A percentile compares a stretch with the other conserved stretches of the same genome.
phyloP scores from a whole-genome alignment of 2,113 vertebrate species.

The Odontophorus gujanensis region DNA sequence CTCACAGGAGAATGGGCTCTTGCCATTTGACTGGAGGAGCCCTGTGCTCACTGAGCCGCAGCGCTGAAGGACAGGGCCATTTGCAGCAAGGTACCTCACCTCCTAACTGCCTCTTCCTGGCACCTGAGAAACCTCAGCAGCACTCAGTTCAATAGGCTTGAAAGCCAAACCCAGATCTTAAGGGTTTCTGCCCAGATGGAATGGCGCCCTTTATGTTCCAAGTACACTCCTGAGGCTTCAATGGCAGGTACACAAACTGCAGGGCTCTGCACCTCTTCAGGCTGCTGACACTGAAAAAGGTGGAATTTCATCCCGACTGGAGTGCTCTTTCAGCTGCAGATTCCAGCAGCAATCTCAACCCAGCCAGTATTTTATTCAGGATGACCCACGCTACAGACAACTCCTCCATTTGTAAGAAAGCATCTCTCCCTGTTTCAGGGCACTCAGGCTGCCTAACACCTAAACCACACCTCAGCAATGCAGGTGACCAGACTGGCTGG shows the following conservation, averaged over 20 bases:
- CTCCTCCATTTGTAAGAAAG: neutral
- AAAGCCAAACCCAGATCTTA: neutral
- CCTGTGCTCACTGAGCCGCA: neutral
- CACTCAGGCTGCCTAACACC: neutral
- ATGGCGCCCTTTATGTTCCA: neutral
- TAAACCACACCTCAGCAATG: accelerated
- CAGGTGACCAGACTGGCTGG: neutral
- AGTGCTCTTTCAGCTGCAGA: neutral
- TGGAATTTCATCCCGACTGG: neutral
- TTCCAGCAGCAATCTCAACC: neutral
- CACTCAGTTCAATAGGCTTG: neutral
- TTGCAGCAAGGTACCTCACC: neutral
- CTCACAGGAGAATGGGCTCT: constrained; percentile 7
- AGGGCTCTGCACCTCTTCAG: neutral
- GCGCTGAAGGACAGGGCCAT: neutral
- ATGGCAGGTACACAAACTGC: neutral
- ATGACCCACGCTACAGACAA: neutral
- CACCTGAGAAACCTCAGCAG: neutral
- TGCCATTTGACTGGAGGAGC: neutral
- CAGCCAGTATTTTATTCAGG: neutral
- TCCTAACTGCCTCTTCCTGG: neutral
- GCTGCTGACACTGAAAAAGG: neutral
- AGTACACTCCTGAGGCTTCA: neutral
- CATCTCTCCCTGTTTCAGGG: neutral
- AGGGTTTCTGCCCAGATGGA: neutral